Conservation (phyloP, 2,113 vertebrate genomes). For the Cheirogaleus medius region DNA sequence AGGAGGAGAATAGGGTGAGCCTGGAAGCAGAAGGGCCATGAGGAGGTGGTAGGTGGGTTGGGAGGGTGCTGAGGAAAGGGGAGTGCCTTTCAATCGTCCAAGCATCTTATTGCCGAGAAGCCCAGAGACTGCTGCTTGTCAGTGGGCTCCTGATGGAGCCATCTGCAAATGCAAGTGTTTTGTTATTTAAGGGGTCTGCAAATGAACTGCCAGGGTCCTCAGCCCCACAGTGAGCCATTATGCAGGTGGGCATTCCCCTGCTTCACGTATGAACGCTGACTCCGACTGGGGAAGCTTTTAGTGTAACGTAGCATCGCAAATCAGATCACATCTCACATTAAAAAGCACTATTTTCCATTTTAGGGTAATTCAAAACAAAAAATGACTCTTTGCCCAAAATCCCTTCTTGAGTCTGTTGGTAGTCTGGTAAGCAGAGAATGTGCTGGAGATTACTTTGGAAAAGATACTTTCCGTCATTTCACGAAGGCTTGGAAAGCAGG, state of each 20-base stretch:
- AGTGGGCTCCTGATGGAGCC: accelerated
- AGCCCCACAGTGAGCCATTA: neutral
- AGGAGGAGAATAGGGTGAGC: neutral
- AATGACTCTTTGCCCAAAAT: neutral
- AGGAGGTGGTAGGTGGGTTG: neutral
- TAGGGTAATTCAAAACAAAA: neutral
- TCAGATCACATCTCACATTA: neutral
- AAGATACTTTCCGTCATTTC: neutral
- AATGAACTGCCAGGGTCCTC: neutral
- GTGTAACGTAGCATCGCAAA: neutral
- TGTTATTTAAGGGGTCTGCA: neutral
- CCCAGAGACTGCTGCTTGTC: neutral
- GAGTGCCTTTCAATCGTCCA: accelerated
- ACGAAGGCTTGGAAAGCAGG: neutral
- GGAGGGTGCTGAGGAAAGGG: neutral
- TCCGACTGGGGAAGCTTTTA: neutral
- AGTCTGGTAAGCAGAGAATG: neutral
- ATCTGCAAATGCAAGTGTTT: neutral
- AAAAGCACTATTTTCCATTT: slow-evolving; percentile 16
- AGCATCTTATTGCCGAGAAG: neutral
- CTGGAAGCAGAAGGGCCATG: neutral
- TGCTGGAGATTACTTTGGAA: neutral
- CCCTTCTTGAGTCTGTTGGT: neutral
- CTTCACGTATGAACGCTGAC: neutral
- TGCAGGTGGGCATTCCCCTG: too few species aligned